Percentiles rank a stretch among this genome's conserved stretches.
Conservation (phyloP, 1,140 invertebrate species). For the Anagrus nilaparvatae region DNA sequence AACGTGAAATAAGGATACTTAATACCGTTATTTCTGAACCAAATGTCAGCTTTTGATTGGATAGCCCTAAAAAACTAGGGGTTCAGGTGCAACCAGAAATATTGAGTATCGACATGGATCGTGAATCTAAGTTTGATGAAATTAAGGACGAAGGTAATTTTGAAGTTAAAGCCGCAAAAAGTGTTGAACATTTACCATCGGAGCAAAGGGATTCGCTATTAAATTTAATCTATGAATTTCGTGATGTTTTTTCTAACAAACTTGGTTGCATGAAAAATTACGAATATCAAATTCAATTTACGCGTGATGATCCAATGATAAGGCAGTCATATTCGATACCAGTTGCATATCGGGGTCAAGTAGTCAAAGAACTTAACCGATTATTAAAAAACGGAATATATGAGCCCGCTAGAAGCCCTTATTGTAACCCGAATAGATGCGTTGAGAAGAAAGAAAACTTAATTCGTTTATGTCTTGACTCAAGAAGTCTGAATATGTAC, state of each 20-base stretch:
- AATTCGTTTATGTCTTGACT: slow-evolving; percentile 22
- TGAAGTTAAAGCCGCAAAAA: background rate
- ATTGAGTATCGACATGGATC: background rate
- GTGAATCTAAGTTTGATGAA: background rate
- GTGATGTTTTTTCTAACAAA: background rate
- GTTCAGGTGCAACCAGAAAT: background rate
- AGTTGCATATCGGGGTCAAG: slow-evolving; percentile 2
- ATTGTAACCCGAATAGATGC: slow-evolving; percentile 18
- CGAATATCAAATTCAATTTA: background rate
- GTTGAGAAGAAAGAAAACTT: slow-evolving; percentile 17
- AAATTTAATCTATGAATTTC: background rate
- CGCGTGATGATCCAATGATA: slow-evolving; percentile 2
- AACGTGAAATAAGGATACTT: background rate
- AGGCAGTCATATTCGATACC: slow-evolving; percentile 16
- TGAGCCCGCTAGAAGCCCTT: slow-evolving; percentile 15
- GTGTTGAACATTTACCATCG: no score
- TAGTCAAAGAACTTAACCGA: slow-evolving; percentile 9
- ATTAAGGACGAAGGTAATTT: background rate
- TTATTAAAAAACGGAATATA: slow-evolving; percentile 18
- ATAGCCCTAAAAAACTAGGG: background rate
- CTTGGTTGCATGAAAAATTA: background rate
- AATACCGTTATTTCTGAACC: background rate
- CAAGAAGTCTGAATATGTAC: slow-evolving; percentile 17
- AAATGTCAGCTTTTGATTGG: background rate
- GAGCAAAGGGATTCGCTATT: no score